A percentile compares a stretch with the other conserved stretches of the same genome.
These are phyloP conservation scores for Sebastes minor DNA, from an alignment of 2,797 vertebrate species.

Conservation along the genomic window DNA sequence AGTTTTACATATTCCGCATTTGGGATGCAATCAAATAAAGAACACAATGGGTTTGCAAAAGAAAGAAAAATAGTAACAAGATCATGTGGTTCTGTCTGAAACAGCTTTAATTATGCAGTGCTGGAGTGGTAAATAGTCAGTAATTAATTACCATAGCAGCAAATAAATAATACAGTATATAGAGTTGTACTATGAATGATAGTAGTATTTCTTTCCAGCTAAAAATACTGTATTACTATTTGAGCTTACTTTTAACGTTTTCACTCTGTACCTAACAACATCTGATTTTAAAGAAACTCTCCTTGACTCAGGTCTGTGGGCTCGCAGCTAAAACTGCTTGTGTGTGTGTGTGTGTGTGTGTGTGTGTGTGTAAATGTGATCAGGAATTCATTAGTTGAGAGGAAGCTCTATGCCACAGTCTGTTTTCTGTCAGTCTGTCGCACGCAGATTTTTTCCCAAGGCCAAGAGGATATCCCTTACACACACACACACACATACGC, in stretches of 20 bases:
- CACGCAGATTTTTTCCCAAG: slow-evolving; percentile 68
- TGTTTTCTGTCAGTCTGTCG: slow-evolving; percentile 73
- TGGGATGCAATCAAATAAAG: not conserved
- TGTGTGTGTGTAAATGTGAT: slow-evolving; percentile 49
- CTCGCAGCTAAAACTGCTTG: slow-evolving; percentile 3
- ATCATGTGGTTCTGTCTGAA: not conserved
- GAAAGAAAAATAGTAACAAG: not conserved
- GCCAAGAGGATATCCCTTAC: slow-evolving; percentile 74
- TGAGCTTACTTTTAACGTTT: not conserved
- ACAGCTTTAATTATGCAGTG: not conserved
- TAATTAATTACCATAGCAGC: not conserved
- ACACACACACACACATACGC: slow-evolving; percentile 16
- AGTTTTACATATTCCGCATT: not conserved
- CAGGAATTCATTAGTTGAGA: slow-evolving; percentile 72
- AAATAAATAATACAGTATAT: not conserved
- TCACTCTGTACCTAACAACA: slow-evolving; percentile 7
- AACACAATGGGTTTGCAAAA: not conserved
- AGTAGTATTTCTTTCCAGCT: not conserved
- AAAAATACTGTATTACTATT: not conserved
- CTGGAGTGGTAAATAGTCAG: not conserved
- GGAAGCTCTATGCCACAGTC: slow-evolving; percentile 68
- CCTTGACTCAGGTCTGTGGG: slow-evolving; percentile 6
- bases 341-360: slow-evolving; percentile 21
- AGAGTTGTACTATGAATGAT: not conserved
- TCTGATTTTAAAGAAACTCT: slow-evolving; percentile 29